Evolutionary conservation across 92 coral and sea anemone genomes (phyloP).

Genomic region (Plumapathes pennacea): DNA sequence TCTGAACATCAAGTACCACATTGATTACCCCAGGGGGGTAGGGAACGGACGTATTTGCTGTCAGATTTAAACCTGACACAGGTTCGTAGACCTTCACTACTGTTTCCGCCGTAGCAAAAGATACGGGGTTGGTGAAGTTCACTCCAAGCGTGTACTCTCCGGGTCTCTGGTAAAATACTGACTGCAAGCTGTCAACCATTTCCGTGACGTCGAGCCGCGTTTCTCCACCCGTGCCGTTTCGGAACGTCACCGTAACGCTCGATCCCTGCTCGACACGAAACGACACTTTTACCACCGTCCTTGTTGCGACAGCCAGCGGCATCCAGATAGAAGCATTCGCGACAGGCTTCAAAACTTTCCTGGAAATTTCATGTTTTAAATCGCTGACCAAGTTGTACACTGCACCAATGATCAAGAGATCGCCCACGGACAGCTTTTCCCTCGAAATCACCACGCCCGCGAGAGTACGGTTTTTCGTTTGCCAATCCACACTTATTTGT

Average conservation of each 20-base stretch:
- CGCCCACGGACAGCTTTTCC: too few relatives aligned
- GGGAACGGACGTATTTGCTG: slow-evolving; percentile 12
- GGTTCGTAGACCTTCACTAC: slow-evolving; percentile 20
- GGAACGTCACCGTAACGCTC: not conserved
- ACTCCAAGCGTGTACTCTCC: slow-evolving; percentile 18
- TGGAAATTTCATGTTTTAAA: too few relatives aligned
- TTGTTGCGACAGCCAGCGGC: slow-evolving; percentile 1
- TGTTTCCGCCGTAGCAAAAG: slow-evolving; percentile 4
- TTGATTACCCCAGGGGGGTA: slow-evolving; percentile 17
- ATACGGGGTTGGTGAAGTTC: slow-evolving; percentile 36
- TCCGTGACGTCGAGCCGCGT: not conserved
- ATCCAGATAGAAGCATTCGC: not conserved
- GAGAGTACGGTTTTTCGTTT: not conserved
- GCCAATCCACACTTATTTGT: not conserved
- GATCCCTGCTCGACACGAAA: slow-evolving; percentile 1
- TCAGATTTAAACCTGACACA: slow-evolving; percentile 4
- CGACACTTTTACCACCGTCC: not conserved
- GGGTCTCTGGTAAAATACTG: not conserved
- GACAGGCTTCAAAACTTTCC: not conserved
- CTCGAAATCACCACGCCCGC: slow-evolving; percentile 6
- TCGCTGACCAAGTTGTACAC: too few relatives aligned
- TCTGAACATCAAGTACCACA: slow-evolving; percentile 3
- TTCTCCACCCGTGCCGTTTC: not conserved
- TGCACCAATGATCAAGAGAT: too few relatives aligned
- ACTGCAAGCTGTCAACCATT: not conserved